These are phyloP conservation scores for Caenorhabditis macrosperma DNA, from an alignment of 2,888 invertebrate genomes.

Conservation along the genomic window DNA sequence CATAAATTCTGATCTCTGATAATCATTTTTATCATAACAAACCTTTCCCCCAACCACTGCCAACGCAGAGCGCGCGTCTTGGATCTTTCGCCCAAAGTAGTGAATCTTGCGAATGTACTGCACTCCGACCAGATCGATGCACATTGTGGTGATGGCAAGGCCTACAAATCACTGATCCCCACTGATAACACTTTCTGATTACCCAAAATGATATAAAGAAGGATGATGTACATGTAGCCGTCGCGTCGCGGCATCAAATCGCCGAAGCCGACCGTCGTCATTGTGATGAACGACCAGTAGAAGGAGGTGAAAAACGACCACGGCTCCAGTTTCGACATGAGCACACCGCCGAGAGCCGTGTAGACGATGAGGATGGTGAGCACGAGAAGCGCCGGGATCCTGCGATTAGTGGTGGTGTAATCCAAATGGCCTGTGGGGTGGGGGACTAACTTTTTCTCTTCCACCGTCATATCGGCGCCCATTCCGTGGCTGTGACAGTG, in stretches of 20 bases:
- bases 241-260: slow-evolving; percentile 80
- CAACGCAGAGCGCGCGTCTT: slow-evolving; percentile 79
- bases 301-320: slow-evolving; percentile 80
- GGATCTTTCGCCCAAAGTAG: slow-evolving; percentile 80
- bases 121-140: slow-evolving; percentile 80
- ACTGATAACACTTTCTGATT: not conserved
- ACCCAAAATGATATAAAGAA: slow-evolving; percentile 80
- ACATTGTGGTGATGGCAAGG: slow-evolving; percentile 80
- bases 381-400: slow-evolving; percentile 79
- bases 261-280: slow-evolving; percentile 80
- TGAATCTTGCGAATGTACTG: slow-evolving; percentile 80
- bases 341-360: slow-evolving; percentile 80
- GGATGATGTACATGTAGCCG: slow-evolving; percentile 79
- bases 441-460: slow-evolving; percentile 72
- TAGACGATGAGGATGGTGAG: slow-evolving; percentile 79
- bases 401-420: slow-evolving; percentile 42
- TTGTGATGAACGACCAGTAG: slow-evolving; percentile 80
- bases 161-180: slow-evolving; percentile 63
- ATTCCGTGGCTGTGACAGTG: slow-evolving; percentile 77
- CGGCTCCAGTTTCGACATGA: slow-evolving; percentile 79
- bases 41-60: slow-evolving; percentile 80
- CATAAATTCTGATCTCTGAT: too few relatives aligned
- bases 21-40: too few relatives aligned
- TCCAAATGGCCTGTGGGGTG: too few relatives aligned
- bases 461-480: slow-evolving; percentile 75